phyloP scores from a whole-genome alignment of 2,888 invertebrate species.

The Torymus texanus region DNA sequence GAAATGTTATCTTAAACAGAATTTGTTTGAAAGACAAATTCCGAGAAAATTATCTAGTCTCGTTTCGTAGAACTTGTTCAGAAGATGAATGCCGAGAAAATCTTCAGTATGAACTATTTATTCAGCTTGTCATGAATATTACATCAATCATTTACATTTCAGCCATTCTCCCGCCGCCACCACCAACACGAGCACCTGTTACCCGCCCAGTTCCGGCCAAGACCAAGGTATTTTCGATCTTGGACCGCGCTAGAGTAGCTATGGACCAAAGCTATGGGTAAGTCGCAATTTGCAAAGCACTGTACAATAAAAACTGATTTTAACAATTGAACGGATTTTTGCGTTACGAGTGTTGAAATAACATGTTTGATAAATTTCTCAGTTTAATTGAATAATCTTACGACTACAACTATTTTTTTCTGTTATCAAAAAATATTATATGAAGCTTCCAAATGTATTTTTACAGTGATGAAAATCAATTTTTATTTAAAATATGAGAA shows the following conservation, averaged over 20 bases:
- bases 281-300: constrained; percentile 60
- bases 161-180: constrained; percentile 72
- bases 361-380: no score
- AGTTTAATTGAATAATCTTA: no score
- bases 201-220: constrained; percentile 79
- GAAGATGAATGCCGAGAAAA: no score
- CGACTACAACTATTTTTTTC: neutral
- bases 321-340: constrained; percentile 18
- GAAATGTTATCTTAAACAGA: no score
- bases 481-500: no score
- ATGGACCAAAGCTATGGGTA: constrained; percentile 88
- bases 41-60: no score
- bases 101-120: no score
- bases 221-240: constrained; percentile 88
- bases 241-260: constrained; percentile 87
- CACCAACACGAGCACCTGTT: constrained; percentile 74
- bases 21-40: no score
- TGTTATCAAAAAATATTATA: neutral
- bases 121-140: neutral
- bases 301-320: neutral
- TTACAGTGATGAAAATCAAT: no score
- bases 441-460: no score
- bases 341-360: no score
- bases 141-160: constrained; percentile 15
- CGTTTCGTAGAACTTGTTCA: no score